Base-by-base conservation (phyloP, 1,140 invertebrate genomes). In the Drosophila parabipectinata region DNA sequence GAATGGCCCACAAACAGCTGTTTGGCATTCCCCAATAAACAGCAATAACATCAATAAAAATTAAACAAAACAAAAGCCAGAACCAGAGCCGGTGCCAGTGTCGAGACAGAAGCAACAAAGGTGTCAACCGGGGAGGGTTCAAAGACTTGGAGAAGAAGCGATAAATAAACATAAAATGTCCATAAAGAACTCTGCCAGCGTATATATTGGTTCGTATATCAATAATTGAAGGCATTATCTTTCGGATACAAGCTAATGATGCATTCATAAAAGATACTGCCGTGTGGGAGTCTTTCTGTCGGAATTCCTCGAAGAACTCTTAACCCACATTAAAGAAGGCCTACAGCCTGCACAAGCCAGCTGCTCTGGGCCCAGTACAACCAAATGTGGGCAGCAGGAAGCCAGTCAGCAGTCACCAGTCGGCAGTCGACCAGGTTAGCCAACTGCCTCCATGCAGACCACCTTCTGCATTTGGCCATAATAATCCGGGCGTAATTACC, bases 401-500 rank as follows among this genome's bases (percentile, higher is more conserved):
- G 76, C 67, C 63, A 54, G 26, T 21, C 57, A 54, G 28, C 30
- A 55, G 37, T 15, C 21, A 5, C 8, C 28, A 47, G 12, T 48
- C 6, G n/a, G 47, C 8, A 14, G 12, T 48, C 6, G n/a, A 28
- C 21, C n/a, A 37, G 21, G 21, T 21, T 21, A 4, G 4, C 28
- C 10, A 48, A 48, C 58, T 39, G 24, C 61, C 54, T 39, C 37
- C 34, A 63, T 41, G 45, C 34, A 3, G 63, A 67, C 63, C 72
- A 69, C 71, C 64, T 72, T 75, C 79, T 82, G 59, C 76, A 68
- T 77, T 61, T 63, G 71, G 71, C 63, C 47, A 75, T 71, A 64
- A 79, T 71, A 79, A 79, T 71, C 71, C 77, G 73, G 57, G 53
- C 69, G 55, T 83, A 83, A 83, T 83, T 79, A 83, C 80, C 80